phyloP scores from a whole-genome alignment of 2,888 invertebrate species.

The Melinaea menophilus region DNA sequence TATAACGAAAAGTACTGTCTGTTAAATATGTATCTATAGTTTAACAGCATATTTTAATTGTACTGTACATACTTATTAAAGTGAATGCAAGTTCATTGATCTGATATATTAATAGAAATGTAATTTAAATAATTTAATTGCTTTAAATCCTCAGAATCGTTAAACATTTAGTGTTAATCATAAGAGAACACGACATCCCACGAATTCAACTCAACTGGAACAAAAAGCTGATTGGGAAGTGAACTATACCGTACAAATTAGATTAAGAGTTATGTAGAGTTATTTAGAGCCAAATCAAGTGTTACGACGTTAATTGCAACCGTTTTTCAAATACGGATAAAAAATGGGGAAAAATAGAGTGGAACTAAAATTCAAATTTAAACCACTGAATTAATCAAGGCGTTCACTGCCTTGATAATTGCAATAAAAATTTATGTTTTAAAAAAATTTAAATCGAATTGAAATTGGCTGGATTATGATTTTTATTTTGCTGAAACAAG shows the following conservation, averaged over 20 bases:
- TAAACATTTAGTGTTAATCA: background rate
- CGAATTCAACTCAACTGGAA: background rate
- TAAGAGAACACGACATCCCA: background rate
- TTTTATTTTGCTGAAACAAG: slow-evolving; percentile 1
- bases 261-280: background rate
- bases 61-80: too few species aligned
- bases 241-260: slow-evolving; percentile 2
- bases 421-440: slow-evolving; percentile 1
- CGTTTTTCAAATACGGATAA: background rate
- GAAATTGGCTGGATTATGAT: slow-evolving; percentile 1
- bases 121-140: background rate
- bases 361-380: slow-evolving; percentile 1
- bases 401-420: background rate
- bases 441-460: background rate
- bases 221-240: background rate
- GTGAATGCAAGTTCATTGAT: too few species aligned
- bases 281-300: slow-evolving; percentile 1
- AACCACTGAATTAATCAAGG: background rate
- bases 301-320: slow-evolving; percentile 1
- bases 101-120: too few species aligned
- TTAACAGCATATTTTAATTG: too few species aligned
- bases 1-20: too few species aligned
- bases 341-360: background rate
- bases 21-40: too few species aligned
- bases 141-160: background rate